These are phyloP conservation scores for Agrochola litura DNA, from an alignment of 2,888 invertebrate genomes.

Conservation along the genomic window DNA sequence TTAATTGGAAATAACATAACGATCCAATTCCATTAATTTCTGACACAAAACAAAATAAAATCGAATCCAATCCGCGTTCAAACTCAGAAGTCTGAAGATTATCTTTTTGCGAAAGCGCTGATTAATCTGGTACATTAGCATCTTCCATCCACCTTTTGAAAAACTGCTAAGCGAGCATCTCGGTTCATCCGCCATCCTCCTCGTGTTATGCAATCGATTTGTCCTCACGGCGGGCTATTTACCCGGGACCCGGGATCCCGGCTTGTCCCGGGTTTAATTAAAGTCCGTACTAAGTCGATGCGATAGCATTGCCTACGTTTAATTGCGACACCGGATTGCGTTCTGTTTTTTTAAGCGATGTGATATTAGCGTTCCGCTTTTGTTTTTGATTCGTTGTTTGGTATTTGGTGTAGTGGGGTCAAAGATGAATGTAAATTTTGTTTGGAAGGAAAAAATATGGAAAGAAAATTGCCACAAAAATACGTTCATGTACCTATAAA, in stretches of 20 bases:
- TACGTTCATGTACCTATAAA: background rate
- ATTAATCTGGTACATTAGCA: slow-evolving; percentile 60
- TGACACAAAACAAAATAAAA: slow-evolving; percentile 30
- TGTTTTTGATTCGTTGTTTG: slow-evolving; percentile 23
- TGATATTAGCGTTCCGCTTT: slow-evolving; percentile 47
- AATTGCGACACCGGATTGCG: slow-evolving; percentile 64
- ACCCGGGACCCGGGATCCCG: slow-evolving; percentile 56
- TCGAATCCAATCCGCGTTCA: slow-evolving; percentile 44
- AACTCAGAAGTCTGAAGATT: slow-evolving; percentile 56
- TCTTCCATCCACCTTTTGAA: slow-evolving; percentile 55
- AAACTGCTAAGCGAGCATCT: slow-evolving; percentile 60
- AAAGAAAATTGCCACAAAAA: background rate
- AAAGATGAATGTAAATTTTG: background rate
- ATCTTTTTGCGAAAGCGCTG: slow-evolving; percentile 53
- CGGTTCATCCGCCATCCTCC: slow-evolving; percentile 33
- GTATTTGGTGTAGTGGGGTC: background rate
- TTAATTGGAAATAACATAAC: background rate
- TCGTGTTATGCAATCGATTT: slow-evolving; percentile 65
- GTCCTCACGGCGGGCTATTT: slow-evolving; percentile 62
- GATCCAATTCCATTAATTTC: slow-evolving; percentile 14
- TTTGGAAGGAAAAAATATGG: background rate
- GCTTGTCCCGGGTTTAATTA: slow-evolving; percentile 67
- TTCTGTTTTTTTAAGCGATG: slow-evolving; percentile 51
- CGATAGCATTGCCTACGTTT: slow-evolving; percentile 63
- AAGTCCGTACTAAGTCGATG: slow-evolving; percentile 67